Evolutionary conservation across 37 sponge, comb jelly and placozoan genomes (phyloP), one percentile per base, ranked within the genome.

Genomic region (Dysidea cf. avara): DNA sequence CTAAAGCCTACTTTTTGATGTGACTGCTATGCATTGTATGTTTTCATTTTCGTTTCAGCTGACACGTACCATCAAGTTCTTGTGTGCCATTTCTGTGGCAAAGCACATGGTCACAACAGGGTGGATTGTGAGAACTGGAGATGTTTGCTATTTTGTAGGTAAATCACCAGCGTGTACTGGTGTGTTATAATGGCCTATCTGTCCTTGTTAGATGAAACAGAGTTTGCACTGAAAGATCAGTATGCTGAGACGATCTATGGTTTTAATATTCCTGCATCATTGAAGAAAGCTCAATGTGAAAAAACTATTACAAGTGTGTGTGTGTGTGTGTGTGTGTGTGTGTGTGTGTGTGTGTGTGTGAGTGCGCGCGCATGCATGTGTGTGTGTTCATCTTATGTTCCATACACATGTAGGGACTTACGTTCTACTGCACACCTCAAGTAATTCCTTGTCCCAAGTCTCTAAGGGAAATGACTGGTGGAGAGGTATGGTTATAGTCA

Each of bases 21-120:
- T n/a, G n/a, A n/a, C n/a, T n/a, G n/a, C n/a, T n/a, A n/a, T n/a
- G n/a, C n/a, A n/a, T n/a, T n/a, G n/a, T n/a, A n/a, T n/a, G n/a
- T n/a, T n/a, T n/a, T n/a, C n/a, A n/a, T n/a, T n/a, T n/a, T n/a
- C n/a, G n/a, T n/a, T 20, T n/a, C n/a, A n/a, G n/a, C n/a, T n/a
- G n/a, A n/a, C n/a, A n/a, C n/a, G n/a, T n/a, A n/a, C n/a, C 17
- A 89, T 93, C 52, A 93, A 93, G 77, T 93, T 93, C 64, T 67
- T 93, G 40, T 35, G 82, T 74, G 94, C 83, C 1, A 77, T 93
- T 16, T 93, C 88, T 13, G 69, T 76, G 29, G 84, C 80, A 39
- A 32, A 31, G 22, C 71, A 74, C 66, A 73, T 93, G 14, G 83
- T 93, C 26, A 80, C 80, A 6, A 71, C 83, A 37, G 56, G 77